These are phyloP conservation scores for Montipora foliosa DNA, from an alignment of 64 coral and sea anemone genomes.

Conservation along the genomic window DNA sequence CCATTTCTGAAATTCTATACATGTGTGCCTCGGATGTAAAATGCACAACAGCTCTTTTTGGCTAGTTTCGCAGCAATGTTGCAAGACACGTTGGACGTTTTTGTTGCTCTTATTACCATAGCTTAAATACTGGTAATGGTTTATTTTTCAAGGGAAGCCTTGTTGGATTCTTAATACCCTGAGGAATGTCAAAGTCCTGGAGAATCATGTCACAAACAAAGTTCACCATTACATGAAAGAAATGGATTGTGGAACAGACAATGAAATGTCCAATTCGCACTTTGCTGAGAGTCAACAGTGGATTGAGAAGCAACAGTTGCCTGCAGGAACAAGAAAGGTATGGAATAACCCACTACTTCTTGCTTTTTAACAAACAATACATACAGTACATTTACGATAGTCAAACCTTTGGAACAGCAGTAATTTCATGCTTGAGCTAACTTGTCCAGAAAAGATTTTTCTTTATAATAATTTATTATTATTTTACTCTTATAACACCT, in stretches of 20 bases:
- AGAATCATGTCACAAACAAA: constrained; percentile 89
- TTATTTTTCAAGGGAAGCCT: constrained; percentile 66
- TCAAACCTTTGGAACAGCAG: too few relatives aligned
- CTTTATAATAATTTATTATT: too few relatives aligned
- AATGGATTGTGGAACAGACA: constrained; percentile 7
- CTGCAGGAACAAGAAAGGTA: constrained; percentile 83
- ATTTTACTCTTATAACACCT: too few relatives aligned
- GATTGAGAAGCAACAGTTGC: constrained; percentile 53
- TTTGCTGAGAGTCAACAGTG: constrained; percentile 20
- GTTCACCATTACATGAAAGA: constrained; percentile 88
- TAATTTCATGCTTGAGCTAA: too few relatives aligned
- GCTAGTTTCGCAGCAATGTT: too few relatives aligned
- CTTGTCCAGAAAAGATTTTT: too few relatives aligned
- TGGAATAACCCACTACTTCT: not conserved
- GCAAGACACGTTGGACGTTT: too few relatives aligned
- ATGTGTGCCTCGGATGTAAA: too few relatives aligned
- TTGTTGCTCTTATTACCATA: not conserved
- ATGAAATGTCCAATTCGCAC: not conserved
- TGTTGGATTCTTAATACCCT: constrained; percentile 91
- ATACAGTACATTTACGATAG: too few relatives aligned
- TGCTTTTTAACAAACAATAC: too few relatives aligned
- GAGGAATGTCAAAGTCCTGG: constrained; percentile 87
- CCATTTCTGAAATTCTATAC: too few relatives aligned
- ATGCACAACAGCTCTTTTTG: too few relatives aligned
- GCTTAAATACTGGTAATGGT: not conserved